Conservation (phyloP, 1,140 invertebrate species). For the Drosophila subpulchrella region DNA sequence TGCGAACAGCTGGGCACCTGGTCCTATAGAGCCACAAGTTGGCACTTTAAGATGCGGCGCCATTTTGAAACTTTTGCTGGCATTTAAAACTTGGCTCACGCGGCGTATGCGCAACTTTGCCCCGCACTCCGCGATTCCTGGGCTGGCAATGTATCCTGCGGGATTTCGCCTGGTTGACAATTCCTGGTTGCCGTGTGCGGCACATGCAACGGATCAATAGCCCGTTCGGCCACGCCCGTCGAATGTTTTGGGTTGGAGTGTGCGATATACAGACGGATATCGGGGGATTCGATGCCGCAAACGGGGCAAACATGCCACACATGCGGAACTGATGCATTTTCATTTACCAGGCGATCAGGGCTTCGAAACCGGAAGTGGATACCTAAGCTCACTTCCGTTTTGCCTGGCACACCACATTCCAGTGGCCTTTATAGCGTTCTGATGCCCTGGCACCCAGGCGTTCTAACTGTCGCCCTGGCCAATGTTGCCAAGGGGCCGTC, state of each 20-base stretch:
- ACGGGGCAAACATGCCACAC: constrained; percentile 61
- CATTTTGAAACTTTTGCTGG: constrained; percentile 71
- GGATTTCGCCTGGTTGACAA: constrained; percentile 21
- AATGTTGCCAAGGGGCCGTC: constrained; percentile 74
- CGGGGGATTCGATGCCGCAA: constrained; percentile 23
- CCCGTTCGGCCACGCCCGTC: constrained; percentile 69
- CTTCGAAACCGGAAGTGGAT: constrained; percentile 72
- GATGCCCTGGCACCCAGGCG: constrained; percentile 55
- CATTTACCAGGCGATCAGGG: constrained; percentile 73
- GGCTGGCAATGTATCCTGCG: constrained; percentile 5
- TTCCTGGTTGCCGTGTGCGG: constrained; percentile 53
- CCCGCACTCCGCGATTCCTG: not conserved
- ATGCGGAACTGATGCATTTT: constrained; percentile 84
- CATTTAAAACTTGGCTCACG: constrained; percentile 57
- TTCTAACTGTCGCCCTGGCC: constrained; percentile 70
- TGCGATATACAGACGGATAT: constrained; percentile 39
- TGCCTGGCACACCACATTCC: not conserved
- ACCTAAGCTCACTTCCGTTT: constrained; percentile 66
- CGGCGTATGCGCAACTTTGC: constrained; percentile 31
- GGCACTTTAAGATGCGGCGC: constrained; percentile 81
- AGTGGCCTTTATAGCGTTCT: constrained; percentile 22
- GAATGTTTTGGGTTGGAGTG: not conserved
- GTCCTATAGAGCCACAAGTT: constrained; percentile 73
- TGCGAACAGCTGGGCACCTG: constrained; percentile 62
- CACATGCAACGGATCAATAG: constrained; percentile 80